Evolutionary conservation across 2,888 invertebrate genomes (phyloP).

Genomic region (Litoditis marina): DNA sequence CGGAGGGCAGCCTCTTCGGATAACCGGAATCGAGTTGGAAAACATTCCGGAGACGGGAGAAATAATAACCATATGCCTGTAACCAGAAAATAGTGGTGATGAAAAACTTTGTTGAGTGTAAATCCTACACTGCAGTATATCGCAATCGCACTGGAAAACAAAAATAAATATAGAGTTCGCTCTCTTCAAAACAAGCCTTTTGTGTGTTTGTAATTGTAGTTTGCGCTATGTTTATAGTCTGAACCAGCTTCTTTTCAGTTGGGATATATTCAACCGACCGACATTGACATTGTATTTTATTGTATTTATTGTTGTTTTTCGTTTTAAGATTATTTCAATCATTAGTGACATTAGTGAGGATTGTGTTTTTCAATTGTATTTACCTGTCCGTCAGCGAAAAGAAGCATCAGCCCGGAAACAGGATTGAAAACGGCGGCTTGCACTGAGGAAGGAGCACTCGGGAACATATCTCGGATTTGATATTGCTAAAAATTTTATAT

Average conservation of each 20-base stretch:
- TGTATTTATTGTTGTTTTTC: background rate
- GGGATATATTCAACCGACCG: background rate
- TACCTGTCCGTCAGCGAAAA: conserved; percentile 46
- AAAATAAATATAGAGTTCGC: background rate
- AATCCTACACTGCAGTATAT: too few species aligned
- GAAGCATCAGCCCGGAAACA: conserved; percentile 44
- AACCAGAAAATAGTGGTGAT: too few species aligned
- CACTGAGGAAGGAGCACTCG: conserved; percentile 33
- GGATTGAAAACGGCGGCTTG: conserved; percentile 42
- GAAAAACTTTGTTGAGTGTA: too few species aligned
- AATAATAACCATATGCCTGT: conserved; percentile 53
- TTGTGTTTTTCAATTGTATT: too few species aligned
- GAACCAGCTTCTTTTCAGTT: background rate
- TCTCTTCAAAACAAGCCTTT: too few species aligned
- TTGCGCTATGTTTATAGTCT: background rate
- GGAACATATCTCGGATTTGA: conserved; percentile 41
- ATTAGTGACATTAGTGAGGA: too few species aligned
- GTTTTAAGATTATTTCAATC: background rate
- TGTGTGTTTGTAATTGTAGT: too few species aligned
- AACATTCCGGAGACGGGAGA: conserved; percentile 37
- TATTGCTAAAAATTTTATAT: conserved; percentile 17
- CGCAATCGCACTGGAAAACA: too few species aligned
- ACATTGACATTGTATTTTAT: background rate
- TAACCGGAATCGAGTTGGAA: conserved; percentile 47
- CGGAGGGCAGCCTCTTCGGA: conserved; percentile 50